Evolutionary conservation across 2,113 vertebrate species (phyloP), one percentile per base, ranked within the genome.

Genomic region (Notarius quadriscutis): DNA sequence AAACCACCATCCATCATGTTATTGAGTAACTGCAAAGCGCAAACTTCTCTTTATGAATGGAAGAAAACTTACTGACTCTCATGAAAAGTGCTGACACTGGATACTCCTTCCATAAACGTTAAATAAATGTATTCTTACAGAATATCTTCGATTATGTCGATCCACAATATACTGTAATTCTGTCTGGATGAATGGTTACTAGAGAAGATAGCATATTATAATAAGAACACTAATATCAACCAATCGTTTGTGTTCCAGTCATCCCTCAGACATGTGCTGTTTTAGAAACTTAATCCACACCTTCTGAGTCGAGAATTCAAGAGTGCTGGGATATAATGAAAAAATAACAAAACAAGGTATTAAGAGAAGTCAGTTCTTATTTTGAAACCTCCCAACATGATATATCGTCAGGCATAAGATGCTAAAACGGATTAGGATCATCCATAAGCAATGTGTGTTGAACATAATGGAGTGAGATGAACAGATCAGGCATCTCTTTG

Each of bases 401-500:
- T 82, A 71, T 58, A 34, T 83, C 60, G 83, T 53, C 62, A 55
- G 63, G 81, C 48, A 81, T 65, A 41, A 51, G n/a, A 2, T 22
- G 41, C 74, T 87, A 82, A 86, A 80, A 50, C 53, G 84, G 81
- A 80, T 58, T 86, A 86, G 11, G 57, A 20, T 84, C 77, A 18
- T 81, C 81, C 27, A 9, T 9, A 25, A 81, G 77, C 60, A 55
- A 74, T n/a, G 58, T 65, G 74, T 72, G 60, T 41, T 57, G 67
- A 58, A 81, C 84, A 75, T 83, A 71, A 89, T 22, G 81, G 41
- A 77, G 77, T 82, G 51, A 78, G 71, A 81, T 69, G 71, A 81
- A 81, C 77, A 82, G 83, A 87, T 65, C 67, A 78, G 83, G 25
- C 83, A 6, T 60, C 63, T 69, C 30, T 57, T 89, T 81, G 62